Evolutionary conservation across 1,140 invertebrate genomes (phyloP).

Genomic region (Lepidostoma basale): DNA sequence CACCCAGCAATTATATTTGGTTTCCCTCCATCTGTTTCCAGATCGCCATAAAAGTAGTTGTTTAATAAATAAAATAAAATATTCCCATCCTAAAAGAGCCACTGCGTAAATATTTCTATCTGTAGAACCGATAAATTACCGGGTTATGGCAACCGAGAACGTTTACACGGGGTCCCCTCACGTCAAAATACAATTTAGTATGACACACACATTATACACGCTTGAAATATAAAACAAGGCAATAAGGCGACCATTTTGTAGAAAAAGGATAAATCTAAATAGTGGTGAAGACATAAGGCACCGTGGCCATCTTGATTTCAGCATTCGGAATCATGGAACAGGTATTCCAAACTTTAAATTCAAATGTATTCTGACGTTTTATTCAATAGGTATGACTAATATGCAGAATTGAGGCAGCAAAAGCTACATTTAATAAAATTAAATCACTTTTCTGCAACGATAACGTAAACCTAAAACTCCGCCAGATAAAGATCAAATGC

Average conservation of each 20-base stretch:
- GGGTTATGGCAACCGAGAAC: constrained; percentile 34
- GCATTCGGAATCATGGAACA: no score
- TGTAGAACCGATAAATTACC: constrained; percentile 40
- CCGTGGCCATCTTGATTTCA: constrained; percentile 10
- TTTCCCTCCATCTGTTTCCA: constrained; percentile 2
- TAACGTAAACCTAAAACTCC: no score
- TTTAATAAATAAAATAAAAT: constrained; percentile 25
- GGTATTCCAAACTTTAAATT: no score
- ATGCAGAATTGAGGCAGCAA: no score
- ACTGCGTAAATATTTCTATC: constrained; percentile 43
- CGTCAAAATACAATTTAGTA: constrained; percentile 44
- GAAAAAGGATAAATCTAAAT: neutral
- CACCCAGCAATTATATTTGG: constrained; percentile 1
- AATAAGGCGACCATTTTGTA: constrained; percentile 13
- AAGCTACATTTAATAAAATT: no score
- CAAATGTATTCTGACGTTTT: no score
- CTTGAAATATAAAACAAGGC: constrained; percentile 29
- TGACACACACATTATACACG: constrained; percentile 38
- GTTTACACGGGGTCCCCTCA: constrained; percentile 32
- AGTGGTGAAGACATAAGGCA: constrained; percentile 4
- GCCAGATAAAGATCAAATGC: no score
- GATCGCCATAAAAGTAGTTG: constrained; percentile 20
- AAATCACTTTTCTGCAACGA: no score
- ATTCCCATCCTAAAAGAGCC: constrained; percentile 7
- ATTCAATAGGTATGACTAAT: no score